Conservation (phyloP, 1,140 invertebrate species). For the Drosophila chauvacae region DNA sequence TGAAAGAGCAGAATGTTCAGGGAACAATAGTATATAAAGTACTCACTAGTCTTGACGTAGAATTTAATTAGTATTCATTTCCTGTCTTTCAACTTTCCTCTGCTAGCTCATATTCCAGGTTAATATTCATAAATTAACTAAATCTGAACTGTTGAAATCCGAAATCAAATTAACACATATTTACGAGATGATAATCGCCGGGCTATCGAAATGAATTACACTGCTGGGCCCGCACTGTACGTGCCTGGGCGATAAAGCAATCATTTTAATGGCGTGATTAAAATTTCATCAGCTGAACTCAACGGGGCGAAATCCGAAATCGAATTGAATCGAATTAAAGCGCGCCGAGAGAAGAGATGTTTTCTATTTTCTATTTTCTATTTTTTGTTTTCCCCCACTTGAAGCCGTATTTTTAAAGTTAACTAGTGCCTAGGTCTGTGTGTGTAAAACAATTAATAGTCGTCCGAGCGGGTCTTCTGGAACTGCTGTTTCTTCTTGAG, state of each 20-base stretch:
- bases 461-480: too few relatives aligned
- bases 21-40: too few relatives aligned
- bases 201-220: slow-evolving; percentile 21
- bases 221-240: slow-evolving; percentile 29
- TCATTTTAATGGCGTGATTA: slow-evolving; percentile 49
- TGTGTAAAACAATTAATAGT: too few relatives aligned
- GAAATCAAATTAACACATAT: slow-evolving; percentile 21
- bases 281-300: slow-evolving; percentile 44
- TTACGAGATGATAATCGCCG: slow-evolving; percentile 17
- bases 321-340: slow-evolving; percentile 25
- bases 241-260: slow-evolving; percentile 32
- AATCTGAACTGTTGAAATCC: neutral
- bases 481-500: too few relatives aligned
- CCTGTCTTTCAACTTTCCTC: neutral
- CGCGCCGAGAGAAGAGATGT: slow-evolving; percentile 18
- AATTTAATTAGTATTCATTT: too few relatives aligned
- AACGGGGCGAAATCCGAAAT: slow-evolving; percentile 23
- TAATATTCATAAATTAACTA: slow-evolving; percentile 6
- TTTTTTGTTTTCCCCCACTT: too few relatives aligned
- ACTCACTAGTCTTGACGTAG: too few relatives aligned
- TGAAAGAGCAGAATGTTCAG: neutral
- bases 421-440: too few relatives aligned
- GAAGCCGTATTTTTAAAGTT: too few relatives aligned
- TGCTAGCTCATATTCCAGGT: neutral
- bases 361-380: neutral